Evolutionary conservation across 2,797 vertebrate species (phyloP).

Genomic region (Lacerta agilis): DNA sequence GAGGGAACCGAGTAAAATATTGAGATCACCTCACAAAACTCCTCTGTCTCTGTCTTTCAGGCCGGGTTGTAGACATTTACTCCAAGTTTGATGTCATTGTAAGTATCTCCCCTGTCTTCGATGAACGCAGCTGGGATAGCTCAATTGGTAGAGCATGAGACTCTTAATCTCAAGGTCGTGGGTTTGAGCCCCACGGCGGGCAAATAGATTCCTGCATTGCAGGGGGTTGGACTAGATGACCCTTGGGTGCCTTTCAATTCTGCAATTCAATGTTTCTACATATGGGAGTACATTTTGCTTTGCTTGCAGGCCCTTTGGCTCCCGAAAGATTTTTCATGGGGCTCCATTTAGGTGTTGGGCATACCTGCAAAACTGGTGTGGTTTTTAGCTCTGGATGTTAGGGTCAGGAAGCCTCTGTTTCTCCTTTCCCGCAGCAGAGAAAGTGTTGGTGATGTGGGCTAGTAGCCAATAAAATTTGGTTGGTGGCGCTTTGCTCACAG

Average conservation of each 20-base stretch:
- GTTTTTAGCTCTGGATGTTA: neutral
- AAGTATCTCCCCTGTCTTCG: constrained; percentile 75
- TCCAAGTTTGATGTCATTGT: constrained; percentile 99
- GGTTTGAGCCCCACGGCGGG: too few species aligned
- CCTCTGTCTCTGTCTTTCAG: constrained; percentile 69
- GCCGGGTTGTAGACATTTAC: constrained; percentile 96
- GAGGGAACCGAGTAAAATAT: neutral
- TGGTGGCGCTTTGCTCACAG: neutral
- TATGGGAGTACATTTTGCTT: neutral
- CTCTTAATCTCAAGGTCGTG: too few species aligned
- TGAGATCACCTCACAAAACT: constrained; percentile 31
- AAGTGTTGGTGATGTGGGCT: neutral
- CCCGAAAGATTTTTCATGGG: neutral
- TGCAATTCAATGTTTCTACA: too few species aligned
- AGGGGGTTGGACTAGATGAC: too few species aligned
- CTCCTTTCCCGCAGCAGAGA: neutral
- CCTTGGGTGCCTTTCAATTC: too few species aligned
- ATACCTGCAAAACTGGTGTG: neutral
- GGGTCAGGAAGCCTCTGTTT: neutral
- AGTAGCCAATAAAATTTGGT: neutral
- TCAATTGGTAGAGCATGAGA: too few species aligned
- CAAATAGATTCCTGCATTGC: too few species aligned
- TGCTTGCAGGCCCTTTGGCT: neutral
- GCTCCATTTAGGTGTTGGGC: neutral
- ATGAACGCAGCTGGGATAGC: too few species aligned